Evolutionary conservation across 2,888 invertebrate species (phyloP).

Genomic region (Andrena minutula): DNA sequence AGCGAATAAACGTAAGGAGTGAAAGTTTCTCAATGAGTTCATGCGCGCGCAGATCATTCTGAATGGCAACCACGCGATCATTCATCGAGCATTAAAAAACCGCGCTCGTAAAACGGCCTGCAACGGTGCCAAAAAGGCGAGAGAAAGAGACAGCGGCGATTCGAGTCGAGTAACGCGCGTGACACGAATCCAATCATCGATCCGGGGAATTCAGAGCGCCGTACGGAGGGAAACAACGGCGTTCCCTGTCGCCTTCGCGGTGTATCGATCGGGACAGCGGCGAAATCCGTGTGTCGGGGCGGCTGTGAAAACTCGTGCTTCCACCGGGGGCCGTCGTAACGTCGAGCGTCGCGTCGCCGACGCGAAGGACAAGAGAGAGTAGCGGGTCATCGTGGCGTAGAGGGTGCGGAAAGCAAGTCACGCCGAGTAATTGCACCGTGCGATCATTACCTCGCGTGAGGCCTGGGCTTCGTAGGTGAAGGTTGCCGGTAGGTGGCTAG

Average conservation of each 20-base stretch:
- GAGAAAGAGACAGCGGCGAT: constrained; percentile 9
- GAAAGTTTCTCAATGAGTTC: background rate
- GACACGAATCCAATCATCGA: constrained; percentile 45
- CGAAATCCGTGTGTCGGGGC: constrained; percentile 41
- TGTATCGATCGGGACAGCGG: constrained; percentile 55
- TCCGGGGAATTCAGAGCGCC: constrained; percentile 31
- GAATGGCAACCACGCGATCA: constrained; percentile 13
- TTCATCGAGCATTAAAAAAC: constrained; percentile 3
- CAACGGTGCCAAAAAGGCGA: background rate
- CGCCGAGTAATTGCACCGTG: constrained; percentile 82
- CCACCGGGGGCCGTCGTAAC: constrained; percentile 41
- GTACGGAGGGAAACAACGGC: constrained; percentile 17
- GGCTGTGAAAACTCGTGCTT: constrained; percentile 66
- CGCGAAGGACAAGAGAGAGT: constrained; percentile 36
- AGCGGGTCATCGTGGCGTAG: constrained; percentile 65
- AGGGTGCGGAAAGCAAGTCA: constrained; percentile 83
- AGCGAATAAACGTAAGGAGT: background rate
- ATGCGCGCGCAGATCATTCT: background rate
- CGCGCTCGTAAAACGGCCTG: background rate
- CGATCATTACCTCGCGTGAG: constrained; percentile 76
- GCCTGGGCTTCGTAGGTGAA: constrained; percentile 65
- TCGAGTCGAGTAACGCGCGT: constrained; percentile 24
- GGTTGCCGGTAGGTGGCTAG: constrained; percentile 64
- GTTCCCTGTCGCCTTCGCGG: constrained; percentile 18
- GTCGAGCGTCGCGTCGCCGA: constrained; percentile 17